Base-by-base conservation (phyloP, 2,888 invertebrate species). In the Diachrysia chrysitis region DNA sequence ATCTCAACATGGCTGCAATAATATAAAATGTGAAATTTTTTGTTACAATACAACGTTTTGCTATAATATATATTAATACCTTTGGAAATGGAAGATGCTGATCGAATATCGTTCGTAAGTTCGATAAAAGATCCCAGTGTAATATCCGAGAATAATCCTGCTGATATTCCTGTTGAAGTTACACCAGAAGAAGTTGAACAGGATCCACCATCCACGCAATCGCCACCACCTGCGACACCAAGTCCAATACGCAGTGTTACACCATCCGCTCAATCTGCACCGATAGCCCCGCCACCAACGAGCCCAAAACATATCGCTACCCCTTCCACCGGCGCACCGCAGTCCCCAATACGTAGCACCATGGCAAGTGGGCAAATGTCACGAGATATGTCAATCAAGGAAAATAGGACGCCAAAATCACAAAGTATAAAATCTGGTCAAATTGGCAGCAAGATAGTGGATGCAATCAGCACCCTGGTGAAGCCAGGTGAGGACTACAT, bases 401-500 rank as follows among this genome's bases (percentile, higher is more conserved):
- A 74, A 46, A 66, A 60, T 63, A 71, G 37, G 14, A 71, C 46
- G 58, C 64, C 63, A 63, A 76, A 61, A 66, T 14, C 37, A 7
- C 63, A 64, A 66, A 83, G 74, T 63, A 63, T 78, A 17, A 77
- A 70, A 71, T 72, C 84, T 6, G 71, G 72, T 25, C 67, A 66
- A 46, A 37, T 67, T 10, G 82, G 59, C 7, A 83, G 66, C 77
- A 83, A 71, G 78, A 71, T 63, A 67, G 72, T 72, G 17, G 82
- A 88, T 42, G 82, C 81, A 6, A 70, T 89, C 46, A 75, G 80
- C 2, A 79, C 78, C 60, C 79, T 91, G 21, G 85, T 87, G 6
- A 42, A 35, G 78, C 89, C 89, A 19, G 84, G 85, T 78, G 88
- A 86, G 19, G 82, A 82, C 54, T 78, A 75, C 16, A 86, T 90